Evolutionary conservation across 2,888 invertebrate species (phyloP).

Genomic region (Allolobophora icterica): DNA sequence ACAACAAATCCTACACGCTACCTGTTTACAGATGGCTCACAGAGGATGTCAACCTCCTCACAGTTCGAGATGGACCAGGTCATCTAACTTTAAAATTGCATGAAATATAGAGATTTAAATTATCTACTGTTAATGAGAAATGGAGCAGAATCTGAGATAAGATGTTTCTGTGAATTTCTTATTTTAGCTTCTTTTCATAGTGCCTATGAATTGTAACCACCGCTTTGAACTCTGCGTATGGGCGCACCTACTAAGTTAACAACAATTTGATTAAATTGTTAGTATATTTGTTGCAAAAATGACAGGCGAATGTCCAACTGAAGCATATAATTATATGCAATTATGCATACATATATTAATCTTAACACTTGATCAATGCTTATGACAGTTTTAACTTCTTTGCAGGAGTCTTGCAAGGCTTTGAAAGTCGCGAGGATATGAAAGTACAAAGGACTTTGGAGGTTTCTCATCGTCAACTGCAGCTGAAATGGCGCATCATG

Average conservation of each 20-base stretch:
- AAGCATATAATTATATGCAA: too few relatives aligned
- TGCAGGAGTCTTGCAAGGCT: not conserved
- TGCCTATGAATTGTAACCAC: not conserved
- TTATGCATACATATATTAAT: too few relatives aligned
- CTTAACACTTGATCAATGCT: too few relatives aligned
- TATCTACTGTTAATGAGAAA: too few relatives aligned
- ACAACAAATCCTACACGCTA: slow-evolving; percentile 42
- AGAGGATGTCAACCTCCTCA: slow-evolving; percentile 22
- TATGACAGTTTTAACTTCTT: not conserved
- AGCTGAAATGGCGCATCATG: slow-evolving; percentile 35
- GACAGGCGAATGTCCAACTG: not conserved
- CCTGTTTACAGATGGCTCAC: slow-evolving; percentile 42
- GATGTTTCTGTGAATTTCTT: not conserved
- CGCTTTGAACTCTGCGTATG: not conserved
- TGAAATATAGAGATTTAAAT: not conserved
- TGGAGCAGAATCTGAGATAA: not conserved
- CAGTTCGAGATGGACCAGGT: slow-evolving; percentile 43
- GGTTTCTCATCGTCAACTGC: slow-evolving; percentile 18
- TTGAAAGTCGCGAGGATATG: slow-evolving; percentile 34
- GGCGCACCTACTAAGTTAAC: not conserved
- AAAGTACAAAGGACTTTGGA: slow-evolving; percentile 33
- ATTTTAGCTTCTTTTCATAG: not conserved
- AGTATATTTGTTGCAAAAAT: not conserved
- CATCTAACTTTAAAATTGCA: not conserved
- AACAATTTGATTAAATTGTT: not conserved